Conservation (phyloP, 2,113 vertebrate species). For the Delphinus delphis region DNA sequence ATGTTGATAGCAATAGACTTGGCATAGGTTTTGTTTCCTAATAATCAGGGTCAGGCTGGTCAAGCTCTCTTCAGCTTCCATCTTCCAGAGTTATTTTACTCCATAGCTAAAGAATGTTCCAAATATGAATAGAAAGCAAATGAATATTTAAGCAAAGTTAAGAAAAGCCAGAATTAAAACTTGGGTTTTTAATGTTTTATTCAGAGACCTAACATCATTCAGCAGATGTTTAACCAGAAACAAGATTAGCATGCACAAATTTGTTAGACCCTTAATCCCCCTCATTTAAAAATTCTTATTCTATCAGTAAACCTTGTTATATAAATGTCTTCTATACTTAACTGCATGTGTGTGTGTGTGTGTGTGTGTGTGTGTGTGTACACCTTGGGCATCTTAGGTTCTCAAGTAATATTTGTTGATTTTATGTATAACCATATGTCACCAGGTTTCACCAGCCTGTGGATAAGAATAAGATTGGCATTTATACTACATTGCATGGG, state of each 20-base stretch:
- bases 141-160: background rate
- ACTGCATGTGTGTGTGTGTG: background rate
- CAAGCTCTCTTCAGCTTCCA: background rate
- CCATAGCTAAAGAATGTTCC: background rate
- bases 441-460: background rate
- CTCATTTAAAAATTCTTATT: background rate
- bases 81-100: background rate
- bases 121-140: background rate
- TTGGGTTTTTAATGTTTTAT: background rate
- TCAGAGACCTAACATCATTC: conserved; percentile 15
- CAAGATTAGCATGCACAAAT: background rate
- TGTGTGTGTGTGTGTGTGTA: fast-evolving
- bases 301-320: background rate
- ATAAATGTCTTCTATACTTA: background rate
- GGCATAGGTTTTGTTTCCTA: background rate
- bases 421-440: background rate
- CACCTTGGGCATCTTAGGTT: background rate
- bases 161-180: background rate
- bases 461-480: background rate
- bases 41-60: background rate
- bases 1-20: background rate
- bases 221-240: background rate
- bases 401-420: conserved; percentile 21
- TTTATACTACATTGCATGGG: background rate
- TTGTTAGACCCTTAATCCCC: background rate